Base-by-base conservation (phyloP, 2,797 vertebrate genomes). In the Sebastes steindachneri region DNA sequence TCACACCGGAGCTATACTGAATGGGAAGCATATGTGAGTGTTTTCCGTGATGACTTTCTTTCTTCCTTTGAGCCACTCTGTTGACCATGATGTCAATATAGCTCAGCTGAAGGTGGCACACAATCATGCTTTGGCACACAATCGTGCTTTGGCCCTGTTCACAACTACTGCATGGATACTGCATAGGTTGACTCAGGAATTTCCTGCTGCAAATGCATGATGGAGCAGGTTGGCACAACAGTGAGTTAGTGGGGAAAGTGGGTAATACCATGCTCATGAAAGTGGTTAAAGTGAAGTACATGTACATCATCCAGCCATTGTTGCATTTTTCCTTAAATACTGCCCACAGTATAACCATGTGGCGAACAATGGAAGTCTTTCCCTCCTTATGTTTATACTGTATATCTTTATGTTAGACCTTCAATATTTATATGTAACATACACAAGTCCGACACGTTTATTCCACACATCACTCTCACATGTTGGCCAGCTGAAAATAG, bases 151-250 rank as follows among this genome's bases (percentile, higher is more conserved):
- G 35, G 55, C 4, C 4, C 54, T 55, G 41, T n/a, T 29, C 35
- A 68, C 31, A 58, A 66, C 33, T 35, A 29, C 60, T 19, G 68
- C 73, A 14, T 65, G 63, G 65, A 81, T 48, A 71, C 71, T 59
- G 57, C 62, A 55, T 54, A 11, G 58, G 19, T 26, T 41, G 25
- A 25, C 65, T 82, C 53, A 79, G 71, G 73, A 77, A 80, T 63
- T 65, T 33, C 66, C 28, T 54, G 33, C 68, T 65, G 57, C 58
- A 45, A 33, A 57, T 75, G 21, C 48, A 53, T 72, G 59, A 68
- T 72, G 7, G 25, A 68, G 60, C 45, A 35, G 17, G 58, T 33
- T 78, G 41, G n/a, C 33, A 78, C 31, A 37, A 54, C 33, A 71
- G 10, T 25, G 37, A 35, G 35, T 37, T 37, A 37, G 35, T 2